Base-by-base conservation (phyloP, 2,113 vertebrate genomes). In the Orycteropus afer region DNA sequence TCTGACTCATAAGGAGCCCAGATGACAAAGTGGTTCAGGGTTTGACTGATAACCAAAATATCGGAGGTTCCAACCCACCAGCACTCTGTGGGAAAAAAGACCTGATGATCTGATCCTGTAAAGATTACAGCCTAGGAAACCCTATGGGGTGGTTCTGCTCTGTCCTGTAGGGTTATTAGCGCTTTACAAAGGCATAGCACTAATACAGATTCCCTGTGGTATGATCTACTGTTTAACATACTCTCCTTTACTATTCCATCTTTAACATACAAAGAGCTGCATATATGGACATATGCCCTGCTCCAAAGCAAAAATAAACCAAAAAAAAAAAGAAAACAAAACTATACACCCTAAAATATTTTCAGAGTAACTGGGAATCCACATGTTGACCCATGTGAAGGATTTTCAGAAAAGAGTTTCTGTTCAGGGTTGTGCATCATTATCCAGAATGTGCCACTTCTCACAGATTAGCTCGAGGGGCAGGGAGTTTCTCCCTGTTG, bases 401-500 rank as follows among this genome's bases (percentile, higher is more conserved):
- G 42, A 93, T 77, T 49, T 67, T 34, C 45, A 73, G 69, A 63
- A 53, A 5, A 20, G 55, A 47, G 45, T 57, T 94, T 32, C 51
- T 77, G 77, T 90, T 80, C 55, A 74, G 69, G 92, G 65, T 73
- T 37, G 61, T 27, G 5, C 17, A 29, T 69, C 89, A 15, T 3
- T 25, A 12, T 5, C 47, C 4, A 65, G 71, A 42, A 51, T 67
- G 1, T 7, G 81, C 4, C 15, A 14, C 7, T 69, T 42, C 45
- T 79, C 0, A 0, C 27, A 40, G 55, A 86, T 67, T 15, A 83
- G 79, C 85, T 49, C 42, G 67, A 92, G 57, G 82, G 15, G 59
- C 0, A 0, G 9, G 25, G 1, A 73, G 84, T 18, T 80, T 34
- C 57, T 23, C 0, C 42, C 81, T 40, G 37, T 74, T 0, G 0